Evolutionary conservation across 1,140 invertebrate genomes (phyloP).

Genomic region (Hyles euphorbiae): DNA sequence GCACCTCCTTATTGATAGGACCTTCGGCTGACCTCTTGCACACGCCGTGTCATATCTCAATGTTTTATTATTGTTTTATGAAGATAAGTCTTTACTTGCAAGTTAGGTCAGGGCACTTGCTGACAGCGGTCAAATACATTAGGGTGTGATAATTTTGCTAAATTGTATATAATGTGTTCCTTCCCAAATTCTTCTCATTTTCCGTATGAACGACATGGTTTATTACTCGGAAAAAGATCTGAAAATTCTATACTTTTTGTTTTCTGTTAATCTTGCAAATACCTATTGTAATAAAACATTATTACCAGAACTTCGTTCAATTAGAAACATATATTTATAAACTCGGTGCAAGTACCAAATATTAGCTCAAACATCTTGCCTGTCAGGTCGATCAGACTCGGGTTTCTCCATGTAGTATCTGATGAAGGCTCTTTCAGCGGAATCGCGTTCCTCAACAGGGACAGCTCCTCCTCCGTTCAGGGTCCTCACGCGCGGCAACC

Average conservation of each 20-base stretch:
- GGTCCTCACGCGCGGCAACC: slow-evolving; percentile 88
- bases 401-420: slow-evolving; percentile 92
- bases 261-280: too few species aligned
- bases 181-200: too few species aligned
- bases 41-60: background rate
- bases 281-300: too few species aligned
- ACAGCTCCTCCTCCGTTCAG: slow-evolving; percentile 93
- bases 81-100: too few species aligned
- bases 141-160: too few species aligned
- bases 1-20: slow-evolving; percentile 24
- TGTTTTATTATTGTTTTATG: background rate
- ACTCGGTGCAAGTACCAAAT: background rate
- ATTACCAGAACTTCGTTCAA: background rate
- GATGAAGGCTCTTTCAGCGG: slow-evolving; percentile 95
- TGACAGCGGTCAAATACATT: too few species aligned
- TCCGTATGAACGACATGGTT: too few species aligned
- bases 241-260: too few species aligned
- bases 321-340: background rate
- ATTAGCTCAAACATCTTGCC: slow-evolving; percentile 60
- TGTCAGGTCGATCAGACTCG: slow-evolving; percentile 85
- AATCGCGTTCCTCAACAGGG: slow-evolving; percentile 88
- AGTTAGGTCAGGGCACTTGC: too few species aligned
- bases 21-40: slow-evolving; percentile 22
- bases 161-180: too few species aligned
- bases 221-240: too few species aligned